These are phyloP conservation scores for Lepidotrigona ventralis DNA, from an alignment of 1,140 invertebrate genomes.

Conservation along the genomic window DNA sequence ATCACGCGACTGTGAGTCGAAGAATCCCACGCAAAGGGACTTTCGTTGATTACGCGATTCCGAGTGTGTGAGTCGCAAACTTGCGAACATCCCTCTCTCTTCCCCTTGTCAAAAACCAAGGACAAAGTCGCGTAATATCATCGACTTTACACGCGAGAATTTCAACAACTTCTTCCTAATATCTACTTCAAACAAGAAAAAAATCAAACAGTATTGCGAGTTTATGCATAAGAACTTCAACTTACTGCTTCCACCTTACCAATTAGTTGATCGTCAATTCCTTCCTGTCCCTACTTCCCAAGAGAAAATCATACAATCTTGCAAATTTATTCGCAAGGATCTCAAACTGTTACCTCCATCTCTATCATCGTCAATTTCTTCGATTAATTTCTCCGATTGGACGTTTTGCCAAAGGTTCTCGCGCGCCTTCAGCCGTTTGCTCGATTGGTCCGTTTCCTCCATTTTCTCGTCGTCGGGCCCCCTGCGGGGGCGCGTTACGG, in stretches of 20 bases:
- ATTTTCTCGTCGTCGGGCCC: constrained; percentile 56
- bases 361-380: background rate
- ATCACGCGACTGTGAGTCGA: background rate
- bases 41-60: background rate
- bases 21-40: too few relatives aligned
- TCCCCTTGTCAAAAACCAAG: background rate
- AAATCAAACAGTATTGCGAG: too few relatives aligned
- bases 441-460: constrained; percentile 33
- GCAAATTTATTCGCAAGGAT: background rate
- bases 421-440: constrained; percentile 5
- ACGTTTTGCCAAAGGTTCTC: too few relatives aligned
- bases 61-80: background rate
- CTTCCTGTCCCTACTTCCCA: background rate
- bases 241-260: too few relatives aligned
- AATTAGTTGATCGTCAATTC: background rate
- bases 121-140: background rate
- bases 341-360: background rate
- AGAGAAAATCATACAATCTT: background rate
- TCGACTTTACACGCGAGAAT: background rate
- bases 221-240: background rate
- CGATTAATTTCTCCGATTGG: background rate
- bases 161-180: background rate
- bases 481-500: constrained; percentile 38
- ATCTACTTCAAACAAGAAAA: too few relatives aligned
- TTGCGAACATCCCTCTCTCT: background rate